Percentiles rank a stretch among this genome's conserved stretches.
Evolutionary conservation across 2,888 invertebrate genomes (phyloP).

Genomic region (Cantharis rustica): DNA sequence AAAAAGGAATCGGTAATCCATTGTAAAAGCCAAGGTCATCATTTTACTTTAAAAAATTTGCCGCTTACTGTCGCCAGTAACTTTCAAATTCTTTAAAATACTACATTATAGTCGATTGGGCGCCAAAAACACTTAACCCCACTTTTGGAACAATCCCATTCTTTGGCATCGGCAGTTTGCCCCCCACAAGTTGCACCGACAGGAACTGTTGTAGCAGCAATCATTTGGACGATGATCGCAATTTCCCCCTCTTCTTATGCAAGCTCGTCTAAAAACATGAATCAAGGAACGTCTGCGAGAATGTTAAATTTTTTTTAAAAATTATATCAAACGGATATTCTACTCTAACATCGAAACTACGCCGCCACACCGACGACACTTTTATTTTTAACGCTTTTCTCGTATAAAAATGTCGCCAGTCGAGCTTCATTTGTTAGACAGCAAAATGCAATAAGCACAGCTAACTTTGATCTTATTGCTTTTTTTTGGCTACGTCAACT

Average conservation of each 20-base stretch:
- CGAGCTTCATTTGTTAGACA: not conserved
- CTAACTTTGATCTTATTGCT: not conserved
- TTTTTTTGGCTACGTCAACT: not conserved
- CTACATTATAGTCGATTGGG: not conserved
- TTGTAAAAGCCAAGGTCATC: constrained; percentile 22
- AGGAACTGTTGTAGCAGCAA: constrained; percentile 85
- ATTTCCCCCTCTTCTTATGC: constrained; percentile 79
- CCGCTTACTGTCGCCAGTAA: not conserved
- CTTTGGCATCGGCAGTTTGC: constrained; percentile 88
- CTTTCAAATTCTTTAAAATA: not conserved
- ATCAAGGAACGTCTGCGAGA: constrained; percentile 80
- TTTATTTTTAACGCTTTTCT: not conserved
- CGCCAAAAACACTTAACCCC: constrained; percentile 64
- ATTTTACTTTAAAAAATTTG: not conserved
- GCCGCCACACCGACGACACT: not conserved
- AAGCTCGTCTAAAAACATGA: constrained; percentile 84
- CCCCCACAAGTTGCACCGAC: constrained; percentile 88
- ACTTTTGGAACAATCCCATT: constrained; percentile 87
- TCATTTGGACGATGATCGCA: constrained; percentile 85
- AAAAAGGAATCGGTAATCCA: constrained; percentile 16
- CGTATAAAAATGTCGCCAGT: not conserved
- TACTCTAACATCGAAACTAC: constrained; percentile 21
- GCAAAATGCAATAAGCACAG: not conserved
- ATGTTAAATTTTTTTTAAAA: constrained; percentile 59
- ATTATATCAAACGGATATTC: constrained; percentile 38